phyloP scores from a whole-genome alignment of 2,797 vertebrate genomes.

The Gephyroberyx darwinii region DNA sequence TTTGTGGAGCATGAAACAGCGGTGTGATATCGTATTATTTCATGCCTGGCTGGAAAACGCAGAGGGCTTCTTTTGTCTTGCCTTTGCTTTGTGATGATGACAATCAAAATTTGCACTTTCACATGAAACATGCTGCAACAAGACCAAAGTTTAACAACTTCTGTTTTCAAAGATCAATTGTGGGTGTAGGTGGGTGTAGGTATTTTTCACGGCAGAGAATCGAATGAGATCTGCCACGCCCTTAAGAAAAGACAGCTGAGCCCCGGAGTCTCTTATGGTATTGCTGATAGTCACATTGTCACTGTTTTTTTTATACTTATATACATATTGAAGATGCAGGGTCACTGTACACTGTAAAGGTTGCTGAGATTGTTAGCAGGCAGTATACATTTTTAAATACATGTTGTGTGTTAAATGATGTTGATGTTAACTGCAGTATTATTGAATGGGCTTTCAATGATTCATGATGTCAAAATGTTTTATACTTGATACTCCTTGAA shows the following conservation, averaged over 20 bases:
- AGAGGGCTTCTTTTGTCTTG: slow-evolving; percentile 46
- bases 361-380: not conserved
- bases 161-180: not conserved
- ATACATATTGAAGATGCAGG: no score
- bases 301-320: no score
- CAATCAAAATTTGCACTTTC: slow-evolving; percentile 3
- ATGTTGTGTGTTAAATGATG: no score
- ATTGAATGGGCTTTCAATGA: not conserved
- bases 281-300: not conserved
- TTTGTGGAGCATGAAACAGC: slow-evolving; percentile 71
- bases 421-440: not conserved
- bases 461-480: not conserved
- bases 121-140: slow-evolving; percentile 4
- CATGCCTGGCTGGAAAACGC: not conserved
- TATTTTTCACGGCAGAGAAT: not conserved
- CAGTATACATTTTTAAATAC: not conserved
- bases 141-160: not conserved
- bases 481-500: not conserved
- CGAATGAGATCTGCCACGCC: not conserved
- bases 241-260: not conserved
- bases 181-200: no score
- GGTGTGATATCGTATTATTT: slow-evolving; percentile 55
- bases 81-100: slow-evolving; percentile 37
- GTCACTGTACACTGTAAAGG: no score
- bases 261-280: not conserved